Conservation (phyloP, 2,113 vertebrate species). For the Pitta sordida region DNA sequence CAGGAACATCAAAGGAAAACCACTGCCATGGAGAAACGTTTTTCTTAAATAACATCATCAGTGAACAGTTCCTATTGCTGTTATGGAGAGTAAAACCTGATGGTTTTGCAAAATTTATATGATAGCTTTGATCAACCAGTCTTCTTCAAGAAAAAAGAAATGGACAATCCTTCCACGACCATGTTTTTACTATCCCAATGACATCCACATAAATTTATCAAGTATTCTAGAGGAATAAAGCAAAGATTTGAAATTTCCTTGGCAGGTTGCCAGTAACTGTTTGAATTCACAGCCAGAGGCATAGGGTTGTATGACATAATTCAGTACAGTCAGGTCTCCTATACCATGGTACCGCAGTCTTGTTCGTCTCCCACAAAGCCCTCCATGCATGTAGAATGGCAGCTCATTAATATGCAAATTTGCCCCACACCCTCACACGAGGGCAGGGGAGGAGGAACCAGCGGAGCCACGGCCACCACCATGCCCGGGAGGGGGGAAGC, state of each 20-base stretch:
- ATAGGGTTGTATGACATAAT: background rate
- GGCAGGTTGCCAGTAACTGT: accelerated
- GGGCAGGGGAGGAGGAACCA: too few species aligned
- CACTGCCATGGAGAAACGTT: background rate
- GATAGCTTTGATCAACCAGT: background rate
- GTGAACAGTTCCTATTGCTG: background rate
- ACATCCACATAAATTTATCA: background rate
- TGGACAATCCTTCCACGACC: background rate
- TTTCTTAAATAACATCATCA: background rate
- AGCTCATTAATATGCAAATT: too few species aligned
- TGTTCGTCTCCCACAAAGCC: too few species aligned
- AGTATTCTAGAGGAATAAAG: background rate
- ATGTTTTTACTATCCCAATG: background rate
- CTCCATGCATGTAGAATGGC: too few species aligned
- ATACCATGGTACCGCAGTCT: too few species aligned
- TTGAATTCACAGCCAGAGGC: background rate
- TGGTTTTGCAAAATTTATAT: background rate
- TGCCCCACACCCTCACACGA: too few species aligned
- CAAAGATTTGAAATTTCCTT: background rate
- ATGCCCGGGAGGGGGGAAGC: too few species aligned
- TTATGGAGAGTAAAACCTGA: background rate
- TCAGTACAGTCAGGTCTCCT: too few species aligned
- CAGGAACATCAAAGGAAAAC: background rate
- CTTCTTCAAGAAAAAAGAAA: background rate
- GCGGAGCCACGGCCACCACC: too few species aligned